phyloP scores from a whole-genome alignment of 2,888 invertebrate species.

The Ametastegia equiseti region DNA sequence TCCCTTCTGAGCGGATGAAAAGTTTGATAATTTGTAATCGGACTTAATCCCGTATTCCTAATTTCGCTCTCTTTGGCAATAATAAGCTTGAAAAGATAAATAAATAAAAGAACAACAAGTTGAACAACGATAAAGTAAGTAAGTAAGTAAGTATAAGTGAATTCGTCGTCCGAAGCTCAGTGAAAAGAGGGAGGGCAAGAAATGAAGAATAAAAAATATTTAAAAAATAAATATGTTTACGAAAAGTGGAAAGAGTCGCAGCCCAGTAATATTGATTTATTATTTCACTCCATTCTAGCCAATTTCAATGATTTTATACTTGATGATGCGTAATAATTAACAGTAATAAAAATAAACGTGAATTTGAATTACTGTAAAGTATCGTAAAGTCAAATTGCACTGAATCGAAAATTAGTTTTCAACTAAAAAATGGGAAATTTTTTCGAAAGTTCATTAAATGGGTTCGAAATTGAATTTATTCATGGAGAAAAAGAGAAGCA shows the following conservation, averaged over 20 bases:
- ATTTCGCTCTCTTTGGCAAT: background rate
- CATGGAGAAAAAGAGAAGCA: background rate
- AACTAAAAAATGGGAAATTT: background rate
- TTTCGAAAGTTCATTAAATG: background rate
- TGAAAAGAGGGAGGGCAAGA: background rate
- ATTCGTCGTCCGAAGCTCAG: background rate
- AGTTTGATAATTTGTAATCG: background rate
- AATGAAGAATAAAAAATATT: too few relatives aligned
- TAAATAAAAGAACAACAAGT: background rate
- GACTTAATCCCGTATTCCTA: slow-evolving; percentile 2
- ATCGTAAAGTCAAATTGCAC: background rate
- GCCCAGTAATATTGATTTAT: too few relatives aligned
- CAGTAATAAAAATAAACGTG: too few relatives aligned
- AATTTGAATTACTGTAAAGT: too few relatives aligned
- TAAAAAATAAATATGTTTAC: too few relatives aligned
- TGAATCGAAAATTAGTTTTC: background rate
- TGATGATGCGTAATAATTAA: too few relatives aligned
- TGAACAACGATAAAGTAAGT: slow-evolving; percentile 17
- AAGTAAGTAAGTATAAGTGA: background rate
- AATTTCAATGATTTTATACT: too few relatives aligned
- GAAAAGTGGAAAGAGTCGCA: background rate
- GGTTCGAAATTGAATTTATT: background rate
- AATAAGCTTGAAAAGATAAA: background rate
- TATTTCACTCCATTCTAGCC: too few relatives aligned
- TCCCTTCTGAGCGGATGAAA: background rate